Evolutionary conservation across 2,797 vertebrate species (phyloP), one percentile per base, ranked within the genome.

Genomic region (Hemitrygon akajei): DNA sequence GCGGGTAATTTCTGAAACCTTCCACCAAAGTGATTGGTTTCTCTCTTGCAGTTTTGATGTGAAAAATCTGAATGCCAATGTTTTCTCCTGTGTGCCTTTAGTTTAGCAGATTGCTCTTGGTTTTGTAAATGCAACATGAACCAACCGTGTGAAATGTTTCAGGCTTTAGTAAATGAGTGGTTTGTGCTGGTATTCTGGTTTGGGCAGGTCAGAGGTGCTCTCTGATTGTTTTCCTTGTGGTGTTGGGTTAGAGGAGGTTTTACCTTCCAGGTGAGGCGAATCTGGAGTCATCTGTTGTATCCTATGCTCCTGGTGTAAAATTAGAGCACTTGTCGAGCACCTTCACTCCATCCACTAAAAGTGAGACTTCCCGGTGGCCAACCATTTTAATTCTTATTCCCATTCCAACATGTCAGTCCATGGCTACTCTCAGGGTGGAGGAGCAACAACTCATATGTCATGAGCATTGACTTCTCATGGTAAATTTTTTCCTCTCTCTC

Each of bases 1-100:
- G 95, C 98, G 97, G 97, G 98, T 98, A 94, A 37, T 94, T 94
- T 93, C 93, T 94, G 94, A 95, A 95, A 95, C 18, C 18, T 18
- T 22, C 18, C n/a, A 37, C 16, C 37, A 40, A 7, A 22, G 20
- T 69, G 7, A 69, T 66, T 89, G 16, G 1, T 20, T 66, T 9
- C 30, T 47, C 20, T 81, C n/a, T 89, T 34, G n/a, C 16, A 69
- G 16, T 89, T 89, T 16, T 69, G 20, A 89, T 37, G 69, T 69
- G 7, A 40, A 34, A 5, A 37, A 89, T 6, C 27, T 86, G 27
- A 60, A 27, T 60, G 56, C 25, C 2, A 86, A 58, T 80, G 9
- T 80, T 86, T 86, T 86, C 56, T 86, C 25, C 5, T 10, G 30
- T 30, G 12, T 82, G 37, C 47, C 80, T 56, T 82, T 40, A 82